A percentile compares a stretch with the other conserved stretches of the same genome.
Conservation (phyloP, 2,888 invertebrate genomes). For the Amphipyra tragopoginis region DNA sequence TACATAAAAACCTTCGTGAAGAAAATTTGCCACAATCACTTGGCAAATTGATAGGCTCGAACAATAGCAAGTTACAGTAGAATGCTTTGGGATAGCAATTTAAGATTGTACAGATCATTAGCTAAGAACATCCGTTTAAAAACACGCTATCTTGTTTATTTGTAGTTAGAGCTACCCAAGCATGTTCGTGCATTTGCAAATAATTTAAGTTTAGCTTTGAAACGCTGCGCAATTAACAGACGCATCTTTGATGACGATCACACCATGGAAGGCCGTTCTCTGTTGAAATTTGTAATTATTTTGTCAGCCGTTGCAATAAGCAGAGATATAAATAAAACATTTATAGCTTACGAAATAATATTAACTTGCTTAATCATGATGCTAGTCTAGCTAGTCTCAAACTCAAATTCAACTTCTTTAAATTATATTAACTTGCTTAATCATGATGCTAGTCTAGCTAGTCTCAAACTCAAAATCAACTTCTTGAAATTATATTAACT, state of each 20-base stretch:
- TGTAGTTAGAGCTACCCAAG: constrained; percentile 10
- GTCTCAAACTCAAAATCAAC: no score
- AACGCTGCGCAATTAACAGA: constrained; percentile 36
- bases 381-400: not conserved
- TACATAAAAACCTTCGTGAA: no score
- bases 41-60: no score
- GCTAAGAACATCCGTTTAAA: constrained; percentile 12
- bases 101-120: not conserved
- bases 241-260: constrained; percentile 42
- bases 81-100: not conserved
- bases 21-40: no score
- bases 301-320: constrained; percentile 12
- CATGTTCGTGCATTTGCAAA: constrained; percentile 17
- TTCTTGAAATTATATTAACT: no score
- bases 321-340: constrained; percentile 7
- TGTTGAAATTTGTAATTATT: constrained; percentile 34
- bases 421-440: no score
- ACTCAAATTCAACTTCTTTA: no score
- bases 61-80: no score
- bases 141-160: constrained; percentile 12
- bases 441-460: no score
- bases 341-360: not conserved
- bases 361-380: not conserved
- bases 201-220: constrained; percentile 18
- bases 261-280: constrained; percentile 26